Evolutionary conservation across 2,888 invertebrate genomes (phyloP).

Genomic region (Spicauda simplicius): DNA sequence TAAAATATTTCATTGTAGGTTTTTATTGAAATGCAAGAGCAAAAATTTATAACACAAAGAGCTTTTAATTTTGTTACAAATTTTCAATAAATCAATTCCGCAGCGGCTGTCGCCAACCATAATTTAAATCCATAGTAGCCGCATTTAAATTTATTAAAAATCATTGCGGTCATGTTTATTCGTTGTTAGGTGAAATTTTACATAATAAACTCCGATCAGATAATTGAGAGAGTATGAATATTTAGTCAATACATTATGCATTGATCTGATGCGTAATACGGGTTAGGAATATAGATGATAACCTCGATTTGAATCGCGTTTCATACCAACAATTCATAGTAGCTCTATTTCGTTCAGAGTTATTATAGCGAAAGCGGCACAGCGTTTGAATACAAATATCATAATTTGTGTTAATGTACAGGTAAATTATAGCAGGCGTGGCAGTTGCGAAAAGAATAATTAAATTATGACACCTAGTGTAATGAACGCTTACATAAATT

Average conservation of each 20-base stretch:
- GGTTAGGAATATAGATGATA: conserved; percentile 3
- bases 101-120: conserved; percentile 18
- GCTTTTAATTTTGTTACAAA: conserved; percentile 1
- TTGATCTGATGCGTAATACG: not conserved
- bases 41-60: not conserved
- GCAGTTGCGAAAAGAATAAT: conserved; percentile 27
- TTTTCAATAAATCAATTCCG: conserved; percentile 18
- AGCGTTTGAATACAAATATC: conserved; percentile 6
- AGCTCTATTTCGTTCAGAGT: conserved; percentile 8
- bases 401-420: conserved; percentile 12
- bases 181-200: conserved; percentile 9
- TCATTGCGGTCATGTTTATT: conserved; percentile 14
- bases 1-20: not conserved
- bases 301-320: not conserved
- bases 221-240: conserved; percentile 3
- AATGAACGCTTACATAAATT: conserved; percentile 33
- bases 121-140: conserved; percentile 14
- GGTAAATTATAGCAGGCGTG: conserved; percentile 9
- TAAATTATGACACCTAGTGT: conserved; percentile 30
- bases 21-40: not conserved
- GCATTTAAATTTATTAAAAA: conserved; percentile 23
- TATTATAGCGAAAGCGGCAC: not conserved
- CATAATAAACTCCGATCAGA: not conserved
- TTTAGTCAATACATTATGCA: conserved; percentile 8
- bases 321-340: not conserved